Percentiles rank a stretch among this genome's conserved stretches.
Evolutionary conservation across 2,888 invertebrate species (phyloP).

Genomic region (Tetropium fuscum): DNA sequence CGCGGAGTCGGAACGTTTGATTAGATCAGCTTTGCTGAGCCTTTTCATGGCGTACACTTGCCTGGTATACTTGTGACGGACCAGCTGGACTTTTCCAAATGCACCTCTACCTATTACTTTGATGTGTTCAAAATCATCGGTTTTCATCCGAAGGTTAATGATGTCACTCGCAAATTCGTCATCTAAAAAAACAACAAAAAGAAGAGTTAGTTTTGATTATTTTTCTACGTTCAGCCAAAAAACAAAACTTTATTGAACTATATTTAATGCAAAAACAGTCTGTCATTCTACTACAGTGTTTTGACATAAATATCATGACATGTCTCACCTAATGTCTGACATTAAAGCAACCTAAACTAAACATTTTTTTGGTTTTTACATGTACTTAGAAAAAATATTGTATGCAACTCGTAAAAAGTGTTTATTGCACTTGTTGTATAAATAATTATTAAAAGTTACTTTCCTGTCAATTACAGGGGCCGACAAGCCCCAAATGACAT

Average conservation of each 20-base stretch:
- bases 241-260: too few relatives aligned
- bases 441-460: too few relatives aligned
- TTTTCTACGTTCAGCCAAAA: too few relatives aligned
- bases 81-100: conserved; percentile 99
- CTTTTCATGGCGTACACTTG: conserved; percentile 99
- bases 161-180: conserved; percentile 87
- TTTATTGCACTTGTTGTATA: too few relatives aligned
- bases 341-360: background rate
- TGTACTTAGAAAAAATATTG: too few relatives aligned
- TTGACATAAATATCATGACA: too few relatives aligned
- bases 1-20: conserved; percentile 98
- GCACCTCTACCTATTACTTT: conserved; percentile 99
- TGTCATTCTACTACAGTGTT: too few relatives aligned
- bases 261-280: too few relatives aligned
- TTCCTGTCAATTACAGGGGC: too few relatives aligned
- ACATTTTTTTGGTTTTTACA: background rate
- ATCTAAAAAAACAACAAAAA: conserved; percentile 77
- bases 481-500: too few relatives aligned
- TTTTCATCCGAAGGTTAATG: conserved; percentile 92
- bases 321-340: too few relatives aligned
- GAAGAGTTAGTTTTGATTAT: background rate
- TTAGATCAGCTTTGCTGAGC: conserved; percentile 99
- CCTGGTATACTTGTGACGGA: conserved; percentile 91
- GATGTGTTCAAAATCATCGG: conserved; percentile 94
- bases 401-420: too few relatives aligned